Base-by-base conservation (phyloP, 2,797 vertebrate genomes). In the Apogon hyalosoma region DNA sequence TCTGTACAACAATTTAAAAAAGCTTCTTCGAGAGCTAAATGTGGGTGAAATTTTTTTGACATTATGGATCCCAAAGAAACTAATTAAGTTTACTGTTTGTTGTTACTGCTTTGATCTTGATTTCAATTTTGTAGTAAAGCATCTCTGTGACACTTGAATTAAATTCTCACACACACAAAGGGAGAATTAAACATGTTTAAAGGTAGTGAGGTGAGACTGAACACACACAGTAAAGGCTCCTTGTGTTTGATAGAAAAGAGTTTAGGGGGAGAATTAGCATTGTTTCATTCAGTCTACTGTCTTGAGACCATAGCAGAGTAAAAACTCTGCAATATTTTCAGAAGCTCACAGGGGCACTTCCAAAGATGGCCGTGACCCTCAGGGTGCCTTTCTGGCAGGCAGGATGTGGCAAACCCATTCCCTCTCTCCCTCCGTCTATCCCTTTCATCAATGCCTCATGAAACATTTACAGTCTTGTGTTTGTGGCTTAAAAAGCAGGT, bases 71-170 rank as follows among this genome's bases (percentile, higher is more conserved):
- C 83, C 80, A 90, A 81, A 84, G 82, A 85, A 43, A 64, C 11
- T 58, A 55, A 10, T 68, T 55, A 36, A 24, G 45, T 58, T 60
- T 54, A 60, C 38, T 3, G 11, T 48, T 47, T 54, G 6, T 33
- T 3, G 19, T 43, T 11, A 9, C 18, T 7, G 3, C 8, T 47
- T 58, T 49, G 18, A 10, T 69, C 15, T 72, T 46, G 41, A 33
- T n/a, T 72, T 69, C n/a, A 1, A 39, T 51, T 62, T 57, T 33
- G 14, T 69, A 49, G 24, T 46, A 21, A 58, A 73, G 58, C 41
- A 49, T n/a, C 61, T 80, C 67, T 68, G 74, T 72, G 69, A 84
- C 85, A 84, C 82, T 77, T 87, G 74, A 88, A 85, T 82, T 53
- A 49, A 77, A 54, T 49, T 85, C 53, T 57, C 42, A 62, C 36